A percentile compares a stretch with the other conserved stretches of the same genome.
Evolutionary conservation across 2,888 invertebrate species (phyloP).

Genomic region (Drosophila fungiperda): DNA sequence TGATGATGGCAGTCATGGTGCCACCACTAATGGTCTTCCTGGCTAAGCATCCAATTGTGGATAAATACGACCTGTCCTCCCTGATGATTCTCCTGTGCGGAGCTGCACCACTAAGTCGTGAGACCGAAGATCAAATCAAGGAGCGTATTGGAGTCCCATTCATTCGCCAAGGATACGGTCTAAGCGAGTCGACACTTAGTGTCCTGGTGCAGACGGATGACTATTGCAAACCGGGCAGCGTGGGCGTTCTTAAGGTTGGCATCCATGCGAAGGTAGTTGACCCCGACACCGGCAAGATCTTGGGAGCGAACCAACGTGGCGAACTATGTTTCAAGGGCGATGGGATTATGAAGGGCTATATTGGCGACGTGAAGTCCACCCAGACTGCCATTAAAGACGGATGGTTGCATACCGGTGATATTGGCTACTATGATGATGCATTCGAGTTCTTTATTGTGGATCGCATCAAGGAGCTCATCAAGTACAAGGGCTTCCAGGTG

Average conservation of each 20-base stretch:
- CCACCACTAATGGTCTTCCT: conserved; percentile 94
- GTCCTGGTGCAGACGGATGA: conserved; percentile 84
- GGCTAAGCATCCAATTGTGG: conserved; percentile 92
- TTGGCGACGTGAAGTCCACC: conserved; percentile 90
- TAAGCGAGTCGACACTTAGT: conserved; percentile 91
- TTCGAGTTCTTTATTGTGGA: conserved; percentile 93
- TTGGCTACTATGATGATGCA: conserved; percentile 92
- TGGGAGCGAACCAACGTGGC: conserved; percentile 90
- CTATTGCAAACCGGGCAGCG: conserved; percentile 87
- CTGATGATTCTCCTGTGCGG: conserved; percentile 90
- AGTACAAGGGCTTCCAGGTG: conserved; percentile 94
- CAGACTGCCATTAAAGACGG: conserved; percentile 90
- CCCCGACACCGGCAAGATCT: conserved; percentile 87
- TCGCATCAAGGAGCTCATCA: conserved; percentile 94
- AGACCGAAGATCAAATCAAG: conserved; percentile 87
- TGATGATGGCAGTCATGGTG: conserved; percentile 89
- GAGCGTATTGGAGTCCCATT: conserved; percentile 85
- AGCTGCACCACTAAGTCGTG: conserved; percentile 92
- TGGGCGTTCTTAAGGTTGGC: conserved; percentile 89
- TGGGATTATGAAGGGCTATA: conserved; percentile 93
- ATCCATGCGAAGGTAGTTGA: conserved; percentile 88
- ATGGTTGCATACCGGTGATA: conserved; percentile 92
- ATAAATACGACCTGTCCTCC: conserved; percentile 90
- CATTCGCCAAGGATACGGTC: conserved; percentile 91
- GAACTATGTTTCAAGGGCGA: conserved; percentile 94